These are phyloP conservation scores for Apteryx mantelli DNA, from an alignment of 2,113 vertebrate species.

Conservation along the genomic window DNA sequence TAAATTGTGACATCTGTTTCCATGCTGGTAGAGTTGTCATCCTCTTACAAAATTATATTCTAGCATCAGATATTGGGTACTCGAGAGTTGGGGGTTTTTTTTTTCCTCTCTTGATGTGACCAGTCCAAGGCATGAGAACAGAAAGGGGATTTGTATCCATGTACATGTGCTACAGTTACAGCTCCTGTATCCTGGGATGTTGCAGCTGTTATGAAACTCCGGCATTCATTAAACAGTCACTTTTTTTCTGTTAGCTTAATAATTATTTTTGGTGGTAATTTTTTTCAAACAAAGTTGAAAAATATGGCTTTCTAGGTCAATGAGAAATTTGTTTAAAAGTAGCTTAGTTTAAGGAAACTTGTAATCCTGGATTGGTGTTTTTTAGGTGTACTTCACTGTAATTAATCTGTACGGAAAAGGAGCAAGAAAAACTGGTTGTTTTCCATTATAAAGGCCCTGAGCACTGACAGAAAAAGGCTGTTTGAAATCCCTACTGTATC, in stretches of 20 bases:
- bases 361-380: not conserved
- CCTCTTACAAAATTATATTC: not conserved
- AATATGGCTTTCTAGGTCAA: not conserved
- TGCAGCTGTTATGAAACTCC: not conserved
- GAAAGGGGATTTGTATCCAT: not conserved
- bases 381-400: not conserved
- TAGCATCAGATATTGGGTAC: not conserved
- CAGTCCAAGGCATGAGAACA: not conserved
- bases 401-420: not conserved
- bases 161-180: not conserved
- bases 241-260: not conserved
- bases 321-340: not conserved
- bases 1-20: not conserved
- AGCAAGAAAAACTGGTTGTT: not conserved
- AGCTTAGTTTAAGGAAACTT: not conserved
- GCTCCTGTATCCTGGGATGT: not conserved
- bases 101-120: not conserved
- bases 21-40: not conserved
- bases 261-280: not conserved
- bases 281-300: not conserved
- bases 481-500: not conserved
- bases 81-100: not conserved
- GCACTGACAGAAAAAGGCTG: not conserved
- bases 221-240: not conserved
- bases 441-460: not conserved